Conservation (phyloP, 2,113 vertebrate species). For the Lanius ludovicianus region DNA sequence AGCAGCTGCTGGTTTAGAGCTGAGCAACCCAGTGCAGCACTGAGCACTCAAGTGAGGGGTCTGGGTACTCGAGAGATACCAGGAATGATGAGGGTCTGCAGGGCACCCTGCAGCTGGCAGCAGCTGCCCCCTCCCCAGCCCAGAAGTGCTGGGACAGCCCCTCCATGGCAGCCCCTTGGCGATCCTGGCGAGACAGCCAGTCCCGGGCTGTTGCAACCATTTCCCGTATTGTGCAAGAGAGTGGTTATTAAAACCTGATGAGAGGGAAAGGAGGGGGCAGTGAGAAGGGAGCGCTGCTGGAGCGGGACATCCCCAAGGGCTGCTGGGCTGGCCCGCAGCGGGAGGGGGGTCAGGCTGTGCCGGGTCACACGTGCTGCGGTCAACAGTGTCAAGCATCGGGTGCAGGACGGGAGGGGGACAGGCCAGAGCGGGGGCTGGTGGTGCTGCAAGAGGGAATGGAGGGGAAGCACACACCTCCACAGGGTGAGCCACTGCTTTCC, state of each 20-base stretch:
- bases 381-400: neutral
- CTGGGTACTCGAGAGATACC: neutral
- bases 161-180: neutral
- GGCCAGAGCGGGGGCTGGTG: neutral
- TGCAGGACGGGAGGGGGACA: accelerated
- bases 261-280: neutral
- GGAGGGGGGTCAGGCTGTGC: too few species aligned
- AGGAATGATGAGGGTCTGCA: neutral
- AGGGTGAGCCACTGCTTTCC: neutral
- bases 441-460: neutral
- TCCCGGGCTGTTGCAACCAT: neutral
- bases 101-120: neutral
- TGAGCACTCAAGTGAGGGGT: neutral
- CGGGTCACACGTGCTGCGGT: neutral
- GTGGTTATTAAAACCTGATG: neutral
- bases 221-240: neutral
- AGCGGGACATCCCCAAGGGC: neutral
- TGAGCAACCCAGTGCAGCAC: neutral
- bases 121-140: neutral
- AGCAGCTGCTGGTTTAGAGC: neutral
- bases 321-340: neutral
- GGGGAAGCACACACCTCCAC: neutral
- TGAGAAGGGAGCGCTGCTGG: accelerated
- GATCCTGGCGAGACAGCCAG: neutral
- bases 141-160: neutral